Evolutionary conservation across 2,113 vertebrate genomes (phyloP), one percentile per base, ranked within the genome.

Genomic region (Periophthalmus modestus): DNA sequence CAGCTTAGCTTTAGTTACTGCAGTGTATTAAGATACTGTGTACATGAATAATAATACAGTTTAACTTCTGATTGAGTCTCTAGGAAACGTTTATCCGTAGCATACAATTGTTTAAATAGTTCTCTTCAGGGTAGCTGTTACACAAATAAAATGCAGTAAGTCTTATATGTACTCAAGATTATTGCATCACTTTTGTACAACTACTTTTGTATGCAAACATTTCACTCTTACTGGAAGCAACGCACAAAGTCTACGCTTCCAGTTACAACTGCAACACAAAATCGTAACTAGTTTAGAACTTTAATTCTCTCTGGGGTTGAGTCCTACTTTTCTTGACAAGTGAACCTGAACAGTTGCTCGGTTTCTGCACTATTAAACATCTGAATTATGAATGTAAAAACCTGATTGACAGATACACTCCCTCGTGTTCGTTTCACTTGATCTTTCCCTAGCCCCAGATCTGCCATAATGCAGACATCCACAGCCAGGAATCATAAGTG

Each of bases 381-480:
- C 10, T 43, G 34, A 65, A 65, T 21, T 43, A 21, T 65, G 9
- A 65, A n/a, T 43, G 34, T n/a, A 21, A n/a, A n/a, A 19, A 43
- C 34, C 18, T 65, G 62, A 65, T 5, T 43, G 62, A n/a, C 62
- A 65, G 62, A 28, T 62, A 13, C 62, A 39, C 15, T 34, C 24
- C 59, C 28, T 65, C 9, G 34, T n/a, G 62, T 65, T 34, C 62
- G 2, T 65, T n/a, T 43, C 62, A 19, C 62, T 65, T 65, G 62
- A 65, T 65, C 62, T 65, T 43, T 43, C 18, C 62, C 19, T 10
- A n/a, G 62, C 62, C 62, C 59, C 62, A 39, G 62, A 65, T 65
- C 62, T 65, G 62, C 34, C 62, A 65, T 65, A 43, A 65, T 21
- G 62, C 62, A 65, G 62, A 65, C 62, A 65, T 65, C 62, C 62